These are phyloP conservation scores for Chauna torquata DNA, from an alignment of 2,113 vertebrate species.

Conservation along the genomic window DNA sequence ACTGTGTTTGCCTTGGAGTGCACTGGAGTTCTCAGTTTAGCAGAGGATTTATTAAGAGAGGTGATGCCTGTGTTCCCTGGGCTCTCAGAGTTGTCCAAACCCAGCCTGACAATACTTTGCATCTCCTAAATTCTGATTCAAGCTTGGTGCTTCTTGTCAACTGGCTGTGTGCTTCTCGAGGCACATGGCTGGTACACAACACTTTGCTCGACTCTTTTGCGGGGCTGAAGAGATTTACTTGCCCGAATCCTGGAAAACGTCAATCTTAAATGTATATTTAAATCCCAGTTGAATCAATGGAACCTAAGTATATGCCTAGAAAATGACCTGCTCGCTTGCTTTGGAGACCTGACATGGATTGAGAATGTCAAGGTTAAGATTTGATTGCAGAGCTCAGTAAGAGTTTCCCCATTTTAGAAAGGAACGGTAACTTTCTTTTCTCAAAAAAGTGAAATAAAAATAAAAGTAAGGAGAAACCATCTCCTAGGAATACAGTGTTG, in stretches of 20 bases:
- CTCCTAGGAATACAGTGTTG: not conserved
- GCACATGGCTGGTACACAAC: rapidly evolving
- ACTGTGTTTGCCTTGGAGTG: rapidly evolving
- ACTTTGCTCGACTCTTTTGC: not conserved
- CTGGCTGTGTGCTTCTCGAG: not conserved
- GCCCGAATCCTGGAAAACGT: not conserved
- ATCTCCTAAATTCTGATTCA: not conserved
- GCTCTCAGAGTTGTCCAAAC: not conserved
- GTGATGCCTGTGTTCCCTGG: not conserved
- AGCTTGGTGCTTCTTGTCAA: not conserved
- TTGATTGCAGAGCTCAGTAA: not conserved
- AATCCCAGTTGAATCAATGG: not conserved
- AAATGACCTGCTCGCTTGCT: not conserved
- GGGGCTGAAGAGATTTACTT: not conserved
- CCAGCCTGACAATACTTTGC: not conserved
- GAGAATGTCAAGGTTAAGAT: not conserved
- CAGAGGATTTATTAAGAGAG: not conserved
- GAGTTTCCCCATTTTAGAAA: not conserved
- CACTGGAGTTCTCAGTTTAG: not conserved
- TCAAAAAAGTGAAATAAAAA: not conserved
- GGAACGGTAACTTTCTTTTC: not conserved
- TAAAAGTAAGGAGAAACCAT: not conserved
- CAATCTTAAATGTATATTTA: not conserved
- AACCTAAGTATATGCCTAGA: not conserved
- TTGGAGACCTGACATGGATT: not conserved